Percentiles rank a stretch among this genome's conserved stretches.
Conservation (phyloP, 2,888 invertebrate genomes). For the Augochlorella aurata region DNA sequence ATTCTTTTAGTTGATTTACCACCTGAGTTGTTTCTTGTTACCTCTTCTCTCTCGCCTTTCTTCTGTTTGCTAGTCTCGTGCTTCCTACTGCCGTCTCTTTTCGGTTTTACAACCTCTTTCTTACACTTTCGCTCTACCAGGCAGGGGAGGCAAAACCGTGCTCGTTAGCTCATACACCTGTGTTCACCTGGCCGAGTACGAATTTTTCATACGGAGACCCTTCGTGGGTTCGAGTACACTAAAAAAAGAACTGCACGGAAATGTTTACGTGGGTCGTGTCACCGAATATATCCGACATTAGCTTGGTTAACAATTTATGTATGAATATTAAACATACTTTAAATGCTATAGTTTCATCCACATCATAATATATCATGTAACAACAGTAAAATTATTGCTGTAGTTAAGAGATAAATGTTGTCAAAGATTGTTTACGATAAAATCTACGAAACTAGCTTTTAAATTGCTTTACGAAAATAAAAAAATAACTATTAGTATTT, state of each 20-base stretch:
- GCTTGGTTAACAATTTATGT: neutral
- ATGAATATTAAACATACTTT: neutral
- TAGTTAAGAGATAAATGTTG: too few species aligned
- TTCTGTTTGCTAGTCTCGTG: slow-evolving; percentile 28
- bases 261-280: slow-evolving; percentile 52
- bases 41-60: slow-evolving; percentile 11
- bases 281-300: slow-evolving; percentile 17
- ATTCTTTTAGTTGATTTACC: neutral
- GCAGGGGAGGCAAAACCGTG: slow-evolving; percentile 51
- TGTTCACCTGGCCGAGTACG: slow-evolving; percentile 69
- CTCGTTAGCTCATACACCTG: slow-evolving; percentile 78
- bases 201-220: slow-evolving; percentile 75
- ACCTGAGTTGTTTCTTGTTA: slow-evolving; percentile 8
- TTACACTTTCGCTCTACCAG: slow-evolving; percentile 49
- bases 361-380: neutral
- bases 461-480: too few species aligned
- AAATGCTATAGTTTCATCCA: neutral
- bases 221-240: slow-evolving; percentile 20
- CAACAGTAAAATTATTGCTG: too few species aligned
- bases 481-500: too few species aligned
- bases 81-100: neutral
- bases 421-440: too few species aligned
- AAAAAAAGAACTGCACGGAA: slow-evolving; percentile 31
- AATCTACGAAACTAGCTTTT: too few species aligned
- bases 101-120: slow-evolving; percentile 17